Evolutionary conservation across 92 coral and sea anemone genomes (phyloP), one percentile per base, ranked within the genome.

Genomic region (Parazoanthus darwini): DNA sequence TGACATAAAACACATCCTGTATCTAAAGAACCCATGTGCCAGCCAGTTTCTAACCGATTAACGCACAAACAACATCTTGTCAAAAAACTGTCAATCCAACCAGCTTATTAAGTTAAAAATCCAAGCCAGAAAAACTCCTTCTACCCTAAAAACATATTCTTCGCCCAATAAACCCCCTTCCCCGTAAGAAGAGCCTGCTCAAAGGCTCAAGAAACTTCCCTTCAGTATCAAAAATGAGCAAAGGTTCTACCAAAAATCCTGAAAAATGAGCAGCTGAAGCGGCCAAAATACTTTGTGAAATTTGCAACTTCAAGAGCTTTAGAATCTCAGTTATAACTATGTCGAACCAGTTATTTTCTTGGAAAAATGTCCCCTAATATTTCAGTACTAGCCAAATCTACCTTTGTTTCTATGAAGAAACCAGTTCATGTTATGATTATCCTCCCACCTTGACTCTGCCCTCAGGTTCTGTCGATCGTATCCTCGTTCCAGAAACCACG

Each of bases 401-500:
- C 54, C 87, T 72, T 84, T 84, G 20, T 29, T 75, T 75, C 78
- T 44, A 5, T 72, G 38, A 43, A 84, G 88, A 73, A 88, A 88
- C 88, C 91, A 81, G 63, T 71, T 54, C 85, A 72, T 23, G 51
- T 74, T 58, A 43, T 74, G 77, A 14, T 73, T 66, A 39, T 78
- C 90, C 42, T 89, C 65, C 39, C 72, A 39, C 25, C 56, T 70
- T 2, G 56, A 67, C 16, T 81, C 88, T 26, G 83, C 76, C 46
- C 91, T 88, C 29, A 78, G 59, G 37, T 81, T 42, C 2, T 91
- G 88, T 25, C 95, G 90, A 81, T 91, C 76, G 75, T 77, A 90
- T 2, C 94, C 94, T 25, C 93, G 92, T 37, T 92, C 96, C 16
- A 90, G 38, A 79, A 89, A 88, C 98, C 98, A 93, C 48, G 95